Evolutionary conservation across 2,113 vertebrate genomes (phyloP).

Genomic region (Chascanopsetta lugubris): DNA sequence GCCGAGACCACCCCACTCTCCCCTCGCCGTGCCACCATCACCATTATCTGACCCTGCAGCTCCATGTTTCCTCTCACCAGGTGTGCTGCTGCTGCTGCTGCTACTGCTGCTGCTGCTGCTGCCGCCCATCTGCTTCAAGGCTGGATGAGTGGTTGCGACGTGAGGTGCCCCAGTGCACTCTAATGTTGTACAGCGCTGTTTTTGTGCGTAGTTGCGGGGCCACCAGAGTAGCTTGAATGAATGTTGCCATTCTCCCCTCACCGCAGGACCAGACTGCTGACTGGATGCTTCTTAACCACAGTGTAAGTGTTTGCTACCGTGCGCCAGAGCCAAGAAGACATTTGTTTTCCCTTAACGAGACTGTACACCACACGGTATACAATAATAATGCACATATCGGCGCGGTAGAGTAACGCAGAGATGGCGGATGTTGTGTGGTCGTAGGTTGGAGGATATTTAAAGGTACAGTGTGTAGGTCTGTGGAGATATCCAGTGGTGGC

Average conservation of each 20-base stretch:
- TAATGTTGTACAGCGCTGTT: constrained; percentile 40
- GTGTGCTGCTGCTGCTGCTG: too few relatives aligned
- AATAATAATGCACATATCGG: not conserved
- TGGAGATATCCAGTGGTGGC: too few relatives aligned
- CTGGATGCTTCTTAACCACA: constrained; percentile 27
- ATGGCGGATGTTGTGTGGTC: too few relatives aligned
- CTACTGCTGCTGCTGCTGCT: constrained; percentile 34
- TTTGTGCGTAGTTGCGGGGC: constrained; percentile 43
- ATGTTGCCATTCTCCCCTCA: constrained; percentile 39
- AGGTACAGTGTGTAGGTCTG: too few relatives aligned
- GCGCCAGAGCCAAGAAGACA: constrained; percentile 1
- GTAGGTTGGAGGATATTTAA: not conserved
- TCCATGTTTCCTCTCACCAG: constrained; percentile 23
- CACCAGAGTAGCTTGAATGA: constrained; percentile 54
- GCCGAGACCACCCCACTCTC: constrained; percentile 9
- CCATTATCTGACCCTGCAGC: constrained; percentile 1
- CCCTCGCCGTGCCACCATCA: not conserved
- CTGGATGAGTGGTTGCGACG: constrained; percentile 26
- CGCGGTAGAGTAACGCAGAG: too few relatives aligned
- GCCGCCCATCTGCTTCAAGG: constrained; percentile 48
- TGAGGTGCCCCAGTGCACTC: constrained; percentile 30
- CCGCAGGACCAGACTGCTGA: constrained; percentile 27
- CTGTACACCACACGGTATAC: not conserved
- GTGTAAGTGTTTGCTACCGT: constrained; percentile 8
- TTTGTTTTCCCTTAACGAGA: constrained; percentile 23